phyloP scores from a whole-genome alignment of 2,797 vertebrate species.

The Acanthiza pusilla region DNA sequence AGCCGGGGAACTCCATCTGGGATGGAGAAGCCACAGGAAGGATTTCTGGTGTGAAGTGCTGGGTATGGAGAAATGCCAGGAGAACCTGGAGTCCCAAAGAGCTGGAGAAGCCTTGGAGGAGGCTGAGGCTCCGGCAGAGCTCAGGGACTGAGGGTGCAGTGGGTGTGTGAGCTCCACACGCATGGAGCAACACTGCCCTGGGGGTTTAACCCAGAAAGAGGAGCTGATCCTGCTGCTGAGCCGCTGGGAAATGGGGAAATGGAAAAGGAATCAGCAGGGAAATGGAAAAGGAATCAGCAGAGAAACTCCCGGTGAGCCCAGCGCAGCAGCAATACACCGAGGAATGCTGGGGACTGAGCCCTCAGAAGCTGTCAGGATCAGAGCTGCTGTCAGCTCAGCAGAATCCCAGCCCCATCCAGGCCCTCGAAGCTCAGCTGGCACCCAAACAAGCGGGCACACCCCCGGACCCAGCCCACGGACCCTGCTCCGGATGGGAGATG shows the following conservation, averaged over 20 bases:
- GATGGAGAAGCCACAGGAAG: not conserved
- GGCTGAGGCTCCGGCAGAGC: not conserved
- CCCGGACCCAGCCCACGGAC: fast-evolving
- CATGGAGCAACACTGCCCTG: not conserved
- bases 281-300: not conserved
- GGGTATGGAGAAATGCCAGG: not conserved
- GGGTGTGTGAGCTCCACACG: not conserved
- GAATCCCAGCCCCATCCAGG: not conserved
- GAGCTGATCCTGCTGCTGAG: not conserved
- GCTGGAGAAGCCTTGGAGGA: not conserved
- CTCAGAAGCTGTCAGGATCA: fast-evolving
- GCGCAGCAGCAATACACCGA: fast-evolving
- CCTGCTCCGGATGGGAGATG: fast-evolving
- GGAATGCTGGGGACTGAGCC: fast-evolving
- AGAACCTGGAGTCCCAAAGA: not conserved
- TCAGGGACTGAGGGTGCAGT: not conserved
- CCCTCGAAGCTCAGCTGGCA: fast-evolving
- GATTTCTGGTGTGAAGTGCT: not conserved
- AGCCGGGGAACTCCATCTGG: fast-evolving
- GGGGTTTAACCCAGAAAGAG: not conserved
- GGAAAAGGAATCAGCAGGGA: not conserved
- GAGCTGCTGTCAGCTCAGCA: not conserved
- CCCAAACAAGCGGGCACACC: fast-evolving
- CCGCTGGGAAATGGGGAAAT: fast-evolving
- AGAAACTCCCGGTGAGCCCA: fast-evolving